Evolutionary conservation across 1,140 invertebrate genomes (phyloP).

Genomic region (Drosophila murphyi): DNA sequence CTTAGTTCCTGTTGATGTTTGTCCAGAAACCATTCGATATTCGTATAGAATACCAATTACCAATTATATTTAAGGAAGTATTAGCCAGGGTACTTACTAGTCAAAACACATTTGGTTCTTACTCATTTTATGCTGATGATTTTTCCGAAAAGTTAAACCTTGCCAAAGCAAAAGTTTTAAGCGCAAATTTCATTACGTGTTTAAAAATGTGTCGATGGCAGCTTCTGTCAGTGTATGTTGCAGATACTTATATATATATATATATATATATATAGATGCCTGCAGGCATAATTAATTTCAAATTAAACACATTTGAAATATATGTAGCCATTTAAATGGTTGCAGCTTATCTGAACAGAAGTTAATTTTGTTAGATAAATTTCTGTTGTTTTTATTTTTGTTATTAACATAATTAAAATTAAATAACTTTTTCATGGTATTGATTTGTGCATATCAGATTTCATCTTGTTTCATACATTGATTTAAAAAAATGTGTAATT

Average conservation of each 20-base stretch:
- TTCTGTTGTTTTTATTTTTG: neutral
- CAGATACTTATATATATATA: constrained; percentile 1
- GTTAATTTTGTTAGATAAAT: neutral
- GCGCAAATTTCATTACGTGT: constrained; percentile 70
- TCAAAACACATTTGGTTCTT: constrained; percentile 4
- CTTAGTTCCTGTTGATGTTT: no score
- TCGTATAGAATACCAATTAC: no score
- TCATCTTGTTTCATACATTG: no score
- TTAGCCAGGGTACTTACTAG: constrained; percentile 1
- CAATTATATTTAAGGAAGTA: no score
- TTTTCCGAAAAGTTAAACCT: constrained; percentile 34
- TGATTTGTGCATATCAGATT: neutral
- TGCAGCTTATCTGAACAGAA: neutral
- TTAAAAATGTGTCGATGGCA: constrained; percentile 51
- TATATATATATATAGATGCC: constrained; percentile 11
- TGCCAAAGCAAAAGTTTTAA: constrained; percentile 69
- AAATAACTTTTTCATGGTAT: neutral
- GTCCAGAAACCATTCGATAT: no score
- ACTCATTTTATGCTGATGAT: neutral
- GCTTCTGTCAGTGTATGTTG: neutral
- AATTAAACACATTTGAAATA: constrained; percentile 57
- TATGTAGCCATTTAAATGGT: constrained; percentile 35
- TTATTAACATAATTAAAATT: constrained; percentile 3
- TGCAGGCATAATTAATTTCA: constrained; percentile 63
- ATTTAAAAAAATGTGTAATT: no score